These are phyloP conservation scores for Eumerus sabulonum DNA, from an alignment of 2,888 invertebrate species.

Conservation along the genomic window DNA sequence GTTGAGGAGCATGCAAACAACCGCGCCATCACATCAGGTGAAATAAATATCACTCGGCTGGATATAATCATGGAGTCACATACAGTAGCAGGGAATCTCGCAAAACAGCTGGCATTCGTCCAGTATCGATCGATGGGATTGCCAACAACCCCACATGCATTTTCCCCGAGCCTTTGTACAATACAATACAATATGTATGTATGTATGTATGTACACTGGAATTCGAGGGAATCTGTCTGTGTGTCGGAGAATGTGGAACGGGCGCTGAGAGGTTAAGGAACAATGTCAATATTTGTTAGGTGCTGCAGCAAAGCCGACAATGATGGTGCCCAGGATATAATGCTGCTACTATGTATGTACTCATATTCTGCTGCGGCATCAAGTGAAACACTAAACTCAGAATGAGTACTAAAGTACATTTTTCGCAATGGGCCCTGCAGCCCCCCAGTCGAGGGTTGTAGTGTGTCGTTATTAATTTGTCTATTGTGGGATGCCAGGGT, in stretches of 20 bases:
- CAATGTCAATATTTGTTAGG: conserved; percentile 63
- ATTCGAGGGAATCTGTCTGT: too few relatives aligned
- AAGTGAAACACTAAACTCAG: conserved; percentile 24
- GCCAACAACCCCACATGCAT: conserved; percentile 43
- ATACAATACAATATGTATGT: neutral
- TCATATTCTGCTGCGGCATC: neutral
- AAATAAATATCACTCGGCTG: conserved; percentile 65
- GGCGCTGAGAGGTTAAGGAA: neutral
- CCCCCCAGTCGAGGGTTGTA: conserved; percentile 5
- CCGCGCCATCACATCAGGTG: conserved; percentile 41
- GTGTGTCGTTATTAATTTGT: conserved; percentile 67
- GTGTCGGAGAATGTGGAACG: neutral
- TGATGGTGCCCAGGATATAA: too few relatives aligned
- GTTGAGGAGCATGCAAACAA: neutral
- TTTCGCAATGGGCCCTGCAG: neutral
- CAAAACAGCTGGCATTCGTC: conserved; percentile 57
- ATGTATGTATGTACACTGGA: conserved; percentile 4
- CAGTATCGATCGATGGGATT: conserved; percentile 53
- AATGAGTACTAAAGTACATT: neutral
- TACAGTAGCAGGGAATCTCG: conserved; percentile 8
- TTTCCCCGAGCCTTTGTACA: conserved; percentile 29
- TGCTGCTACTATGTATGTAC: conserved; percentile 37
- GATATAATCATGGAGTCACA: conserved; percentile 54
- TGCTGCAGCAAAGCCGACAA: conserved; percentile 34
- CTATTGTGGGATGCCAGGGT: conserved; percentile 55